A percentile compares a stretch with the other conserved stretches of the same genome.
phyloP scores from a whole-genome alignment of 2,113 vertebrate genomes.

The Peromyscus californicus region DNA sequence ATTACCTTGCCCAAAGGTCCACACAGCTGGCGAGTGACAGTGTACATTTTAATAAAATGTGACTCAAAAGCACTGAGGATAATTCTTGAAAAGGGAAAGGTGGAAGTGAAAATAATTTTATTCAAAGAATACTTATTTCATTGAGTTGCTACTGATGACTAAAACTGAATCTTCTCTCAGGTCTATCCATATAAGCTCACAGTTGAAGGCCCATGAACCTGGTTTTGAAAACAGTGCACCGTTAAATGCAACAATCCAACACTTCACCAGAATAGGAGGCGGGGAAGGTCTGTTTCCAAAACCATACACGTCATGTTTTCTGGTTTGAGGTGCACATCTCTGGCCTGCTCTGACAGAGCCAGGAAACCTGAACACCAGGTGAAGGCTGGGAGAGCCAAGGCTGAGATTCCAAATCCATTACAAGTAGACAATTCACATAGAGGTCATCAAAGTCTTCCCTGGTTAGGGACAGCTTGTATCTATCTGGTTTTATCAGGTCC shows the following conservation, averaged over 20 bases:
- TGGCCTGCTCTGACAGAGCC: not conserved
- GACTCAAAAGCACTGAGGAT: not conserved
- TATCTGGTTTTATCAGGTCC: not conserved
- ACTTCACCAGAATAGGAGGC: not conserved
- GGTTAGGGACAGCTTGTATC: not conserved
- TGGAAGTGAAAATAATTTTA: not conserved
- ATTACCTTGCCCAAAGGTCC: not conserved
- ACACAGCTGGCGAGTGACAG: not conserved
- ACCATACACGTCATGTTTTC: not conserved
- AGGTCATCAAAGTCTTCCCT: not conserved
- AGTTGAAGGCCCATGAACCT: not conserved
- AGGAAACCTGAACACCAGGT: not conserved
- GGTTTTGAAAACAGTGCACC: not conserved
- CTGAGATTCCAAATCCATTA: not conserved
- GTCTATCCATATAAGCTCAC: not conserved
- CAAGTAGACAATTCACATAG: not conserved
- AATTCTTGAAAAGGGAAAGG: not conserved
- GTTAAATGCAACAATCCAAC: slow-evolving; percentile 7
- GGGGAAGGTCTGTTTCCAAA: not conserved
- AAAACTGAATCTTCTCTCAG: not conserved
- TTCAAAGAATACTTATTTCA: not conserved
- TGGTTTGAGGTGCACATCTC: not conserved
- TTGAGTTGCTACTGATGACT: not conserved
- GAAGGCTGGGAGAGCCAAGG: not conserved
- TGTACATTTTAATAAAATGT: not conserved